Conservation (phyloP, 2,888 invertebrate genomes). For the Lasioglossum villosulum region DNA sequence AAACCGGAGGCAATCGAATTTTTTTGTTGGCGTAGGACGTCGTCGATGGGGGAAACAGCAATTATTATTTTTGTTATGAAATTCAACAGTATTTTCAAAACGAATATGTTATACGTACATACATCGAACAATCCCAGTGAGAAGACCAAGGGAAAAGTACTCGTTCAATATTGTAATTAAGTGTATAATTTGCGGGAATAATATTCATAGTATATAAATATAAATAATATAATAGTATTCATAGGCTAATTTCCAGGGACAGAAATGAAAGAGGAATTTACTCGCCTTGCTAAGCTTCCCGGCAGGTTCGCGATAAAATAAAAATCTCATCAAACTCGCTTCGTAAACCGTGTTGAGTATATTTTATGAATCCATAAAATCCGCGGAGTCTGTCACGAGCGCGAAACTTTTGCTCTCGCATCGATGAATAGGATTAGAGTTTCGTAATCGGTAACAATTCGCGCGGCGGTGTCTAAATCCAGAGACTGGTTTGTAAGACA, state of each 20-base stretch:
- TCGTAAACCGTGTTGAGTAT: not conserved
- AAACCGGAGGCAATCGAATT: not conserved
- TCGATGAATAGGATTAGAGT: not conserved
- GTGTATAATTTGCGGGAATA: not conserved
- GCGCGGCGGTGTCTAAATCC: not conserved
- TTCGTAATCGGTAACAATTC: not conserved
- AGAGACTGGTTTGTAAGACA: not conserved
- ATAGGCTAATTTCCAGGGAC: not conserved
- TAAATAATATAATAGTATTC: too few species aligned
- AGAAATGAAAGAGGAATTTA: not conserved
- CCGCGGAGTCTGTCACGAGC: not conserved
- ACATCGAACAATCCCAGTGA: too few species aligned
- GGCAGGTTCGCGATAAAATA: not conserved
- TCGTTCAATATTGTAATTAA: not conserved
- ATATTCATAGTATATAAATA: slow-evolving; percentile 10
- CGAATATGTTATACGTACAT: not conserved
- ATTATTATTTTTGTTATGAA: too few species aligned
- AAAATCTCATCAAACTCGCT: slow-evolving; percentile 1
- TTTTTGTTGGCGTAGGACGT: not conserved
- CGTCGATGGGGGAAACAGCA: not conserved
- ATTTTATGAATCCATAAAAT: not conserved
- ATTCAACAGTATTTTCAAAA: not conserved
- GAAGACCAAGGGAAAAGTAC: not conserved
- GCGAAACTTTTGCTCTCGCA: not conserved
- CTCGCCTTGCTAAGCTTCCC: not conserved